Conservation (phyloP, 2,113 vertebrate species). For the Takifugu flavidus region DNA sequence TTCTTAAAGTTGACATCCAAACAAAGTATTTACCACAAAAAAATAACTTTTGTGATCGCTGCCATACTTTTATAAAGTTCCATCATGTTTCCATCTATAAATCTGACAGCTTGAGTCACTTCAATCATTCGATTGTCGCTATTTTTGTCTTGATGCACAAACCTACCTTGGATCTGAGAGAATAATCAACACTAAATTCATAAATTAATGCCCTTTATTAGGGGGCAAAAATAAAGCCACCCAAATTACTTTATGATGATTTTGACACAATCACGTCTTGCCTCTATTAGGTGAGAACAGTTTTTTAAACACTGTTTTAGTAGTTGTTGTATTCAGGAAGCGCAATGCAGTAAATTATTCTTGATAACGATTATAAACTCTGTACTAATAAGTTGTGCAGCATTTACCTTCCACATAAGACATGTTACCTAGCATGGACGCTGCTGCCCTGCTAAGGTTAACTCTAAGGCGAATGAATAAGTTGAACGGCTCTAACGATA, state of each 20-base stretch:
- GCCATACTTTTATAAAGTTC: too few relatives aligned
- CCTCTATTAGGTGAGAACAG: background rate
- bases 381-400: background rate
- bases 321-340: background rate
- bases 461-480: background rate
- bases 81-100: too few relatives aligned
- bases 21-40: background rate
- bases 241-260: too few relatives aligned
- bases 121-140: too few relatives aligned
- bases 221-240: too few relatives aligned
- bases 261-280: too few relatives aligned
- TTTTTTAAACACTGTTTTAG: background rate
- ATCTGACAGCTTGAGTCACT: too few relatives aligned
- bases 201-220: too few relatives aligned
- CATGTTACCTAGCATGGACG: slow-evolving; percentile 33
- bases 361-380: background rate
- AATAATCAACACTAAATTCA: too few relatives aligned
- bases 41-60: too few relatives aligned
- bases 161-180: too few relatives aligned
- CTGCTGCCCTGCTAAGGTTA: slow-evolving; percentile 36
- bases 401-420: background rate
- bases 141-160: too few relatives aligned
- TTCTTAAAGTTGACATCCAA: background rate
- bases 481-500: background rate
- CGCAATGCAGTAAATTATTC: accelerated